phyloP scores from a whole-genome alignment of 2,113 vertebrate species.

The Tiliqua scincoides region DNA sequence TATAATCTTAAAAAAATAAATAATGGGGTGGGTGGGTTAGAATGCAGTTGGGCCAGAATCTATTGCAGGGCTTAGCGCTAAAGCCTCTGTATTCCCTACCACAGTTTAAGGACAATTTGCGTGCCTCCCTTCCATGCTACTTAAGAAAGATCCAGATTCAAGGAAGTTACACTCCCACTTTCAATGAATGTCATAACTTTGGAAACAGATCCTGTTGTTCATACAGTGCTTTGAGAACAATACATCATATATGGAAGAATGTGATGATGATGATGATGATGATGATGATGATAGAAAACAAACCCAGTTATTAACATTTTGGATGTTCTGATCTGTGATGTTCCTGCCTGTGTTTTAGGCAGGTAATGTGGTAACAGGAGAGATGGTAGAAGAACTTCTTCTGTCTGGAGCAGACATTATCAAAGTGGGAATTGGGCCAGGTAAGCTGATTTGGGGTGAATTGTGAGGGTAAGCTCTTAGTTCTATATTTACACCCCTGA shows the following conservation, averaged over 20 bases:
- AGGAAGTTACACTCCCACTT: background rate
- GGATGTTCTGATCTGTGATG: constrained; percentile 34
- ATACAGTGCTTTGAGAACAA: background rate
- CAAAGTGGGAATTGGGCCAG: constrained; percentile 98
- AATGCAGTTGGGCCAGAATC: too few species aligned
- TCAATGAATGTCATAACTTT: background rate
- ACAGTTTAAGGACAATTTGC: too few species aligned
- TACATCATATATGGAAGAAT: background rate
- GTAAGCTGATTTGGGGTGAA: constrained; percentile 70
- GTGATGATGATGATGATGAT: background rate
- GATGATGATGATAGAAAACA: background rate
- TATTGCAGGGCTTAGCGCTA: too few species aligned
- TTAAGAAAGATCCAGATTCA: too few species aligned
- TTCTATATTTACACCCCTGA: too few species aligned
- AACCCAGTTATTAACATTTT: background rate
- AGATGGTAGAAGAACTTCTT: constrained; percentile 99
- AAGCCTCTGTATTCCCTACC: too few species aligned
- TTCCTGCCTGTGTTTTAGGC: constrained; percentile 81
- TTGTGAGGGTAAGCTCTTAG: background rate
- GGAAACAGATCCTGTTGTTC: background rate
- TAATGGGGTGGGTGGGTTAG: too few species aligned
- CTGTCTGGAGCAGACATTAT: constrained; percentile 97
- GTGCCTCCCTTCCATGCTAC: too few species aligned
- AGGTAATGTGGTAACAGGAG: constrained; percentile 97
- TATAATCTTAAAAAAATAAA: too few species aligned